Evolutionary conservation across 2,888 invertebrate species (phyloP), one percentile per base, ranked within the genome.

Genomic region (Drosophila nr. perissopoda): DNA sequence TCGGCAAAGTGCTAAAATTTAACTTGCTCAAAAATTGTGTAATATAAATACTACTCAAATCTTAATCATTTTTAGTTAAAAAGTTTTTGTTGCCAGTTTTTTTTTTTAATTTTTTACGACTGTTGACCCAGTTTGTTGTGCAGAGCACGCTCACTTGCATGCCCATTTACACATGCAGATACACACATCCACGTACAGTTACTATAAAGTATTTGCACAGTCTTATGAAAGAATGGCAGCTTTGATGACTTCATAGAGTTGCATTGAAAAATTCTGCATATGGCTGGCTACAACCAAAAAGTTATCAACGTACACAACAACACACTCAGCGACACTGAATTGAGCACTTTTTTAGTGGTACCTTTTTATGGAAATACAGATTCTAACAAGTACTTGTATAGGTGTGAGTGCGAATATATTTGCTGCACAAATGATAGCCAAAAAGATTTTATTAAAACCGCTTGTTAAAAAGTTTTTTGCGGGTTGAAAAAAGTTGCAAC

Each of bases 361-460:
- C 65, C 42, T 64, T 70, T 72, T 63, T 65, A 2, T 63, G 74
- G 57, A 74, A 76, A 63, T 57, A 49, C 51, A 74, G 38, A 40
- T 29, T 46, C 25, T 8, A 2, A 16, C 16, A 21, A 11, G 21
- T 42, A 42, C 21, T 42, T 33, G 36, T 49, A n/a, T 53, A n/a
- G 42, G n/a, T 11, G 4, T 51, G 11, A 21, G 54, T 51, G 10
- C n/a, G 25, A 49, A 40, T 51, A 40, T n/a, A 40, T 68, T 54
- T 53, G 63, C 31, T 62, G 63, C 52, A 71, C 61, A 79, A 82
- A 66, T 77, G 69, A 77, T 80, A 58, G 70, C 69, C 63, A 76
- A 86, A 89, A 85, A 74, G 70, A 87, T 88, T 88, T 86, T 90
- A 88, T 86, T 86, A 90, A 87, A 90, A 88, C 88, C 83, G 90